Evolutionary conservation across 2,797 vertebrate genomes (phyloP), one percentile per base, ranked within the genome.

Genomic region (Sphenopsis melanotis): DNA sequence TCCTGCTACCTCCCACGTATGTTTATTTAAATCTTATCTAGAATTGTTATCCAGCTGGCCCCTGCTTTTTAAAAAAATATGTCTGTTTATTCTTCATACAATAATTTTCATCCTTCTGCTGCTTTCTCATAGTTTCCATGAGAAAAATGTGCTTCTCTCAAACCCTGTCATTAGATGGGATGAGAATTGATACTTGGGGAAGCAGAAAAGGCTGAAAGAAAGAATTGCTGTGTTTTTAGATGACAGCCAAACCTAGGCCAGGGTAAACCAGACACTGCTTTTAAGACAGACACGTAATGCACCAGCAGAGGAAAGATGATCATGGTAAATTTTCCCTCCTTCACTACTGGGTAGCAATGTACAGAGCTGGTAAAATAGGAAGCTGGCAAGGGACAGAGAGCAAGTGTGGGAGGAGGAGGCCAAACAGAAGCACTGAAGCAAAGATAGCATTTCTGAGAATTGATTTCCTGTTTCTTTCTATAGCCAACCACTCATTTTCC

Each of bases 11-110:
- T 95, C 93, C 91, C 86, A 94, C 72, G 0, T 83, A 55, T 93
- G 52, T 97, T 97, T 96, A 93, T 92, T 96, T 95, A 93, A 93
- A 95, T 65, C 63, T 79, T 66, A 88, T 75, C 90, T 84, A 81
- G 63, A 83, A 93, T 95, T 76, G 82, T 85, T 92, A 70, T 70
- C 87, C 86, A 86, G 44, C 79, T 91, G 65, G 24, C 34, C 65
- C 34, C 39, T 61, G 44, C 47, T 87, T 79, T 52, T 52, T 17
- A 0, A n/a, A 68, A 68, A 68, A 70, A 27, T 11, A 76, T 3
- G 2, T 21, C 27, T 89, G 34, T 89, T 87, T 86, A 56, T 87
- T 83, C 79, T 87, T 94, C 30, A 71, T 65, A 41, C 26, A 9
- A 46, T n/a, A 84, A 87, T 94, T 95, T 94, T 90, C 37, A 57